Conservation (phyloP, 2,888 invertebrate genomes). For the Luffia ferchaultella region DNA sequence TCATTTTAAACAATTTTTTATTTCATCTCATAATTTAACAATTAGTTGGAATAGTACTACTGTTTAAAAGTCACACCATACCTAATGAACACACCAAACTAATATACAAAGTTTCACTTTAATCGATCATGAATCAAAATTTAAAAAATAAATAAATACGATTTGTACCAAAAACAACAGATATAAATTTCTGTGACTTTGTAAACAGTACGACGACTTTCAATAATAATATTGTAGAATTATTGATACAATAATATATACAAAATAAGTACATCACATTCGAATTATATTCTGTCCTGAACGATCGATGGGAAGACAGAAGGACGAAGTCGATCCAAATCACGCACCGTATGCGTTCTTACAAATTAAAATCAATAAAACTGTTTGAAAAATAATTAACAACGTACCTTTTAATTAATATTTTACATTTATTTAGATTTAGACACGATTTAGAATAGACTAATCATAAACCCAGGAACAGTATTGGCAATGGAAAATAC, state of each 20-base stretch:
- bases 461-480: too few relatives aligned
- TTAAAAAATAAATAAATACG: neutral
- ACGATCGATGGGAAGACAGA: neutral
- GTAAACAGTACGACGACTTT: too few relatives aligned
- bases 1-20: neutral
- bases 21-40: neutral
- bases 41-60: slow-evolving; percentile 3
- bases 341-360: too few relatives aligned
- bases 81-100: neutral
- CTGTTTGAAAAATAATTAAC: too few relatives aligned
- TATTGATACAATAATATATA: neutral
- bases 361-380: too few relatives aligned
- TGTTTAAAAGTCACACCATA: slow-evolving; percentile 5
- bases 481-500: too few relatives aligned
- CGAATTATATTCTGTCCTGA: neutral
- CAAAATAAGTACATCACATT: neutral
- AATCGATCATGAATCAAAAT: neutral
- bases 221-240: neutral
- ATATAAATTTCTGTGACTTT: neutral
- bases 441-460: too few relatives aligned
- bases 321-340: neutral
- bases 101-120: neutral
- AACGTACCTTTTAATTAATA: too few relatives aligned
- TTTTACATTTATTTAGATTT: too few relatives aligned
- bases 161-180: neutral